Percentiles rank a stretch among this genome's conserved stretches.
These are phyloP conservation scores for Willowsia nigromaculata DNA, from an alignment of 2,888 invertebrate genomes.

Conservation along the genomic window DNA sequence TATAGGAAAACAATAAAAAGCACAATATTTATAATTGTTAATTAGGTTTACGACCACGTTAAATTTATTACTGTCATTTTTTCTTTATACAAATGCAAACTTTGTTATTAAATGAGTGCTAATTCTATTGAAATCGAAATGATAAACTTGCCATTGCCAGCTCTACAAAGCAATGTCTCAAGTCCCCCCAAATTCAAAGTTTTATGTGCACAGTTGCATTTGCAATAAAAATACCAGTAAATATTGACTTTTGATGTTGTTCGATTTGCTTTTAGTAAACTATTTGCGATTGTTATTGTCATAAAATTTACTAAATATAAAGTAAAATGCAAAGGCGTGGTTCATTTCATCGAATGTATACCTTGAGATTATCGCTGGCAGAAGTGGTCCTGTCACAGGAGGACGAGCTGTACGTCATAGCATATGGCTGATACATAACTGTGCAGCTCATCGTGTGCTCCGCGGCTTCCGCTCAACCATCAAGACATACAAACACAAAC, in stretches of 20 bases:
- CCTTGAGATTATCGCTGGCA: slow-evolving; percentile 60
- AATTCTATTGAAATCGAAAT: no score
- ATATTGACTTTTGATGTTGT: slow-evolving; percentile 1
- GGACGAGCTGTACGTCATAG: slow-evolving; percentile 76
- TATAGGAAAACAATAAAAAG: slow-evolving; percentile 61
- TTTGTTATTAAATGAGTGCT: no score
- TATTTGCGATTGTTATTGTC: background rate
- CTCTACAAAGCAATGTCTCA: background rate
- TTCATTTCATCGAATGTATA: background rate
- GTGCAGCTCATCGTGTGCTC: slow-evolving; percentile 78
- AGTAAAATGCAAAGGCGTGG: background rate
- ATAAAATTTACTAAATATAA: background rate
- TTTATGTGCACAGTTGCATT: slow-evolving; percentile 7
- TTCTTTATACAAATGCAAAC: background rate
- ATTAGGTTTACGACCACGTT: slow-evolving; percentile 52
- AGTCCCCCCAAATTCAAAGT: background rate
- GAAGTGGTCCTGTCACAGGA: slow-evolving; percentile 75
- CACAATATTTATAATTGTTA: slow-evolving; percentile 51
- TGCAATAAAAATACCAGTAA: background rate
- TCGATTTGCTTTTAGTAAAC: background rate
- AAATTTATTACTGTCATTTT: slow-evolving; percentile 55
- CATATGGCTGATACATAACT: slow-evolving; percentile 79
- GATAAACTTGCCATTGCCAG: no score
- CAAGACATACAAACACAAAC: background rate
- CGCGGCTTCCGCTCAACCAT: slow-evolving; percentile 54